Percentiles rank a stretch among this genome's conserved stretches.
Evolutionary conservation across 2,113 vertebrate species (phyloP).

Genomic region (Nycticryphes semicollaris): DNA sequence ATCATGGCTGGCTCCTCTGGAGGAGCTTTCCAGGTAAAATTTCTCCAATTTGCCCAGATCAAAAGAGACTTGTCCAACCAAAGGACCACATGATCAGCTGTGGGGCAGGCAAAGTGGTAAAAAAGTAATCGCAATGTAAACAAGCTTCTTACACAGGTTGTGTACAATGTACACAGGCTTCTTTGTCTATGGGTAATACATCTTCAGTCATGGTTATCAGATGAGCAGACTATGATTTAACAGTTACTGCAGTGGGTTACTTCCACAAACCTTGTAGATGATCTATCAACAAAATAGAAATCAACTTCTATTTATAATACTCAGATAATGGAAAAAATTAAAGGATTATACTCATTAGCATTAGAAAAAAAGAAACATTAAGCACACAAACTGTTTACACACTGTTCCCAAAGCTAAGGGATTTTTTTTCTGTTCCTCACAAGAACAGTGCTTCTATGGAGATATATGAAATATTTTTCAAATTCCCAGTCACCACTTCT

Average conservation of each 20-base stretch:
- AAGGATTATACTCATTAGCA: background rate
- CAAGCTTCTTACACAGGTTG: background rate
- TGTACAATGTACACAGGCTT: background rate
- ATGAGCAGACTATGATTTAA: background rate
- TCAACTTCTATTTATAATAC: background rate
- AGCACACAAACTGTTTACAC: background rate
- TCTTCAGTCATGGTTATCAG: background rate
- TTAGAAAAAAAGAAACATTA: background rate
- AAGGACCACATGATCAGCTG: accelerated
- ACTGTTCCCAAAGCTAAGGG: background rate
- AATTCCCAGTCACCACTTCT: background rate
- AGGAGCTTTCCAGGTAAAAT: background rate
- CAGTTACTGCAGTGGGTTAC: background rate
- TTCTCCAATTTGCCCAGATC: background rate
- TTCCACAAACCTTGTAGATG: background rate
- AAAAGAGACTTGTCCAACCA: background rate
- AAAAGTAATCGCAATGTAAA: background rate
- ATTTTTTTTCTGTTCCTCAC: background rate
- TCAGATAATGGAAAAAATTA: background rate
- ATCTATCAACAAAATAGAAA: background rate
- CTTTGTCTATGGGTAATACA: background rate
- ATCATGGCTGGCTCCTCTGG: background rate
- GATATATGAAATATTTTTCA: background rate
- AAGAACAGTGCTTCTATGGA: background rate
- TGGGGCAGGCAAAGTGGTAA: background rate